phyloP scores from a whole-genome alignment of 2,888 invertebrate genomes.

The Agriopis marginaria region DNA sequence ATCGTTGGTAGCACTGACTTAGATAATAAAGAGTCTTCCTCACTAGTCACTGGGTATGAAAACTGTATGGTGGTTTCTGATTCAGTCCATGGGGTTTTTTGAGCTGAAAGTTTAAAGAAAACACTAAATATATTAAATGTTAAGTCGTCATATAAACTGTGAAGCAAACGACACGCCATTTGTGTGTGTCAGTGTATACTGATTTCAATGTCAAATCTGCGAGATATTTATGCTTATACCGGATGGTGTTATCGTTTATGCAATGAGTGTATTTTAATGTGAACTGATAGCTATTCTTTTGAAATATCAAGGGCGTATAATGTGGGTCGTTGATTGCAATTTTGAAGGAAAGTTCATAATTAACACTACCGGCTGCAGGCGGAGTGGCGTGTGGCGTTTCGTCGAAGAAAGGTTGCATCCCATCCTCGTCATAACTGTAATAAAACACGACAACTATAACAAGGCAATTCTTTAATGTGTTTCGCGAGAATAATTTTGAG shows the following conservation, averaged over 20 bases:
- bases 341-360: constrained; percentile 8
- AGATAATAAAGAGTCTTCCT: constrained; percentile 66
- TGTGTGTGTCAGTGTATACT: constrained; percentile 53
- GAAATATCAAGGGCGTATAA: constrained; percentile 29
- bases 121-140: constrained; percentile 62
- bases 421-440: constrained; percentile 80
- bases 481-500: no score
- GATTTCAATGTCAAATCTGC: constrained; percentile 50
- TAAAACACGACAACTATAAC: constrained; percentile 26
- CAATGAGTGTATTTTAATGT: constrained; percentile 41
- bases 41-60: constrained; percentile 72
- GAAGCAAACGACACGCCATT: constrained; percentile 65
- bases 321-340: constrained; percentile 11
- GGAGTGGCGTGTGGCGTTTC: constrained; percentile 83
- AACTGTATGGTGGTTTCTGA: constrained; percentile 70
- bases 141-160: constrained; percentile 61
- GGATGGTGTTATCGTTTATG: constrained; percentile 74
- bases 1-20: constrained; percentile 70
- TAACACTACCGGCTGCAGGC: constrained; percentile 74
- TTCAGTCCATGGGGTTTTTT: constrained; percentile 79
- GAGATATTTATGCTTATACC: constrained; percentile 46
- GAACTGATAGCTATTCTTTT: constrained; percentile 33
- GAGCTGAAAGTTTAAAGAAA: constrained; percentile 77
- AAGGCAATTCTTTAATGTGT: no score
- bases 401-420: constrained; percentile 83